Base-by-base conservation (phyloP, 2,113 vertebrate genomes). In the Mionectes macconnelli region DNA sequence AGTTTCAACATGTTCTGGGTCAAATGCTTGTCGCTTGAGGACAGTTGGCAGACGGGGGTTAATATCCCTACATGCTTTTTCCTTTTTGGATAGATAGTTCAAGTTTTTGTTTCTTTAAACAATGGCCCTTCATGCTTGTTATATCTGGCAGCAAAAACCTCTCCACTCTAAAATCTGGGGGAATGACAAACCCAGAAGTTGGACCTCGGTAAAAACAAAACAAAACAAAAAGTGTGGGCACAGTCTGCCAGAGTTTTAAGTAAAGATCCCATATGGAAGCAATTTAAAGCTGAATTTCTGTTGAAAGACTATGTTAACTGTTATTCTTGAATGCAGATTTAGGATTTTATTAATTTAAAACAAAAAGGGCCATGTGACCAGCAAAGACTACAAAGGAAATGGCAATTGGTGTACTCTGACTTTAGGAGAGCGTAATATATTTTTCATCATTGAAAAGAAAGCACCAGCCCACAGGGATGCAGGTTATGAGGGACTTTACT, bases 281-380 rank as follows among this genome's bases (percentile, higher is more conserved):
- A 96, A 97, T 95, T 98, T 96, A 92, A 95, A 84, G 78, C 74
- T 96, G 75, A 97, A 95, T 97, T 97, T 97, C 68, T 97, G 94
- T 90, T 96, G 88, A 95, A 97, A 96, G 86, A 97, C 78, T 67
- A 85, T 59, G 94, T 93, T 96, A 96, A 91, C 84, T 91, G 92
- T 95, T 97, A 95, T 95, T 96, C 90, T 93, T 96, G 87, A 97
- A 90, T 76, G 92, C 80, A 96, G 95, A 96, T 94, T 97, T 42
- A 97, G 94, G 94, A 97, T 95, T 96, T 97, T 97, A 96, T 95
- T 97, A 96, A 98, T 97, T 97, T 97, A 94, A 98, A 98, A 96
- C 87, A 97, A 97, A 96, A 96, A 94, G 47, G 50, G 57, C 47
- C 95, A 93, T 16, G 55, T 86, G 96, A 98, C 93, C 95, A 95